Base-by-base conservation (phyloP, 2,888 invertebrate species). In the Platycheirus rosarum region DNA sequence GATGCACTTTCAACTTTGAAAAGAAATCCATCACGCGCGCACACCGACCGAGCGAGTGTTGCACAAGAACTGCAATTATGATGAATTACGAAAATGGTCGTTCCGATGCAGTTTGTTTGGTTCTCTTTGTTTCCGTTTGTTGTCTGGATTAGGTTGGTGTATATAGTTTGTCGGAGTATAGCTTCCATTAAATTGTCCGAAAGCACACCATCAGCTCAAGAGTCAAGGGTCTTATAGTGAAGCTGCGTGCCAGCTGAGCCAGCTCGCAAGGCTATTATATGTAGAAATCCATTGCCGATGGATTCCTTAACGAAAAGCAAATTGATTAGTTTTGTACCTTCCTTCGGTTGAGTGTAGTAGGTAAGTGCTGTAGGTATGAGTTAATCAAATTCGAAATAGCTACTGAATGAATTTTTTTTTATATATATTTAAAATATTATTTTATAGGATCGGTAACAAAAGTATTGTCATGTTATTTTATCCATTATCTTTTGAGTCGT, bases 1-100 rank as follows among this genome's bases (percentile, higher is more conserved):
- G 82, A 82, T 82, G 82, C 82, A 82, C 82, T 82, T 82, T 77
- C 62, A 82, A 82, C 82, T 73, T 77, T 55, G 42, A 53, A 75
- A 70, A 63, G 42, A 66, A 75, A 66, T 63, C 68, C 68, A 82
- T 82, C 82, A 82, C 76, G 82, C 71, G 62, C 82, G 23, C 40
- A 23, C 29, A 32, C 29, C 29, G 8, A 42, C 71, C 42, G 6
- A 76, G 40, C 66, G 82, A 66, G 82, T 76, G 71, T 76, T 82
- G 70, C 76, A 66, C 70, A 76, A 76, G 71, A 71, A 76, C 71
- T 71, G 76, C 82, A 82, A 82, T 82, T 82, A 82, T 82, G 82
- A 77, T 82, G 82, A 82, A 82, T 82, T 82, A 71, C 82, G 68
- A 82, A 76, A 71, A 69, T 62, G 35, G 63, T 48, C 20, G 48